Conservation (phyloP, 2,888 invertebrate genomes). For the Pantelozetes paolii region DNA sequence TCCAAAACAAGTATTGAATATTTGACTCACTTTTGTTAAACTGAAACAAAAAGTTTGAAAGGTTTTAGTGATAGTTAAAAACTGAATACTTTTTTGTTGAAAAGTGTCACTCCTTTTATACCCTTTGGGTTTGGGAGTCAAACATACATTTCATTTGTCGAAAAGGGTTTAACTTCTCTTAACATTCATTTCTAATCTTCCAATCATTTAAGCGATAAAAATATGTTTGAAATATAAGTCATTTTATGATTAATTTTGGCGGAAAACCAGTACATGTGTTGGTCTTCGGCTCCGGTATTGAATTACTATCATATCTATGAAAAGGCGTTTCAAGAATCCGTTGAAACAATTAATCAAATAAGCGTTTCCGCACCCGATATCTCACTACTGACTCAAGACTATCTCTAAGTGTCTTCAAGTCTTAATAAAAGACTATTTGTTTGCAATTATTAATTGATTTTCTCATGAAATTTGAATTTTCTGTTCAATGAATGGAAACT, state of each 20-base stretch:
- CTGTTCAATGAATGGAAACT: no score
- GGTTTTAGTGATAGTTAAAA: not conserved
- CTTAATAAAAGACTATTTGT: not conserved
- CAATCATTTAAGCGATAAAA: conserved; percentile 5
- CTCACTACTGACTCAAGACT: not conserved
- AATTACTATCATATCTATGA: not conserved
- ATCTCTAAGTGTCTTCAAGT: not conserved
- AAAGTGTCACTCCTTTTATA: conserved; percentile 24
- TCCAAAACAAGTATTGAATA: not conserved
- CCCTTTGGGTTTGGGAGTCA: not conserved
- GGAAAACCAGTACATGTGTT: conserved; percentile 27
- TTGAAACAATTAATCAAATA: not conserved
- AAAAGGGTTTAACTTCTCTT: not conserved
- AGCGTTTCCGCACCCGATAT: not conserved
- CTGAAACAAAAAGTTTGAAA: not conserved
- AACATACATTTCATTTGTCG: not conserved
- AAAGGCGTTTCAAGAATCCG: conserved; percentile 14
- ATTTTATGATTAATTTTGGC: conserved; percentile 28
- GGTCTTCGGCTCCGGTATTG: not conserved
- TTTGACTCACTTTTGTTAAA: not conserved
- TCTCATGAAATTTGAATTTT: not conserved
- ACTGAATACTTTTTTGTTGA: not conserved
- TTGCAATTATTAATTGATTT: not conserved
- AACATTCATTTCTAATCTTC: not conserved
- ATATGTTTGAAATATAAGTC: not conserved